Evolutionary conservation across 2,113 vertebrate genomes (phyloP).

Genomic region (Tyto alba): DNA sequence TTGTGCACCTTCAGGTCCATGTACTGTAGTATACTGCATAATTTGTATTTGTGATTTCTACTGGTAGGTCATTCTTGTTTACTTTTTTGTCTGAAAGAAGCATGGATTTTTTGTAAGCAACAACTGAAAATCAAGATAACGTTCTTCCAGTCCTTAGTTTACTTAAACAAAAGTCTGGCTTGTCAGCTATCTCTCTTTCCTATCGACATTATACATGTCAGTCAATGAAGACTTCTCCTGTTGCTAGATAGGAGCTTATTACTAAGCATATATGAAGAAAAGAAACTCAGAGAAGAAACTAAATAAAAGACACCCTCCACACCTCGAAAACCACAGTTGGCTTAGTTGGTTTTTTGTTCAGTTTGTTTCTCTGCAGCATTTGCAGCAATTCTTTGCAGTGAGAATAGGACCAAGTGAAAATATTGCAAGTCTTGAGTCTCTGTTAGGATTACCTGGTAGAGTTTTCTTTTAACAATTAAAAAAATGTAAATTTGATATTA

Average conservation of each 20-base stretch:
- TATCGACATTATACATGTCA: background rate
- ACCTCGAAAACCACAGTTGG: accelerated
- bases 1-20: background rate
- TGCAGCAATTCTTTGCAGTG: background rate
- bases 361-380: background rate
- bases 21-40: background rate
- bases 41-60: background rate
- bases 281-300: background rate
- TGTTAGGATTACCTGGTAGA: background rate
- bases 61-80: background rate
- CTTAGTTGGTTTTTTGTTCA: background rate
- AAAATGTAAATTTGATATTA: background rate
- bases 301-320: background rate
- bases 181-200: background rate
- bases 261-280: background rate
- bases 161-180: background rate
- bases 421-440: background rate
- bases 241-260: background rate
- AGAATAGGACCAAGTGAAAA: background rate
- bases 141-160: background rate
- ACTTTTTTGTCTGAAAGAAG: background rate
- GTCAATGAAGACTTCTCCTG: background rate
- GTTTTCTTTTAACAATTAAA: background rate
- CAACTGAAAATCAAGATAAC: background rate
- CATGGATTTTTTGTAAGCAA: background rate